Percentiles rank a stretch among this genome's conserved stretches.
These are phyloP conservation scores for Lepisosteus osseus DNA, from an alignment of 2,113 vertebrate genomes.

Conservation along the genomic window DNA sequence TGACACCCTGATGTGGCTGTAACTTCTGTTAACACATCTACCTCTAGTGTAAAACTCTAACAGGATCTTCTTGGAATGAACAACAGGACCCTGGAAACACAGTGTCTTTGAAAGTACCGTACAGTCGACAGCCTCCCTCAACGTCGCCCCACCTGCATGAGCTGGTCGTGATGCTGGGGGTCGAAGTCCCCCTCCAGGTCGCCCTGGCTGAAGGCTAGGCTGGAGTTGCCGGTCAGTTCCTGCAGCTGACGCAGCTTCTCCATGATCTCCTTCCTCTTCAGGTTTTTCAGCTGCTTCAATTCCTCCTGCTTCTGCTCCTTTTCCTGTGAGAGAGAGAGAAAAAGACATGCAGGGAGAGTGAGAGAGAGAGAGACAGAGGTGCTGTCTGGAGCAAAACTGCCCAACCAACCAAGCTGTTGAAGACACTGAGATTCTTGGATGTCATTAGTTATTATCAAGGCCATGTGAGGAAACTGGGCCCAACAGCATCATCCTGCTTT, in stretches of 20 bases:
- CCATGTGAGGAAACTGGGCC: no score
- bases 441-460: no score
- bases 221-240: conserved; percentile 72
- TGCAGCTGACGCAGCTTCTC: conserved; percentile 73
- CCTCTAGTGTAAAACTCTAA: no score
- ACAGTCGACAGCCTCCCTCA: not conserved
- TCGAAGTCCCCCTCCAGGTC: conserved; percentile 81
- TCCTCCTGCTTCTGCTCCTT: conserved; percentile 80
- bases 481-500: no score
- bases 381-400: not conserved
- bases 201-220: conserved; percentile 62
- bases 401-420: no score
- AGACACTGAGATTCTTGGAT: no score
- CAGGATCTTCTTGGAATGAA: no score
- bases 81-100: no score
- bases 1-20: no score
- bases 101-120: no score
- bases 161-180: conserved; percentile 71
- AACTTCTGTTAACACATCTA: no score
- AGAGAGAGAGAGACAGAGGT: no score
- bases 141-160: conserved; percentile 74
- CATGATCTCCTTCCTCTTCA: conserved; percentile 80
- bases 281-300: conserved; percentile 85
- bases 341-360: not conserved
- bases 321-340: conserved; percentile 53